phyloP scores from a whole-genome alignment of 1,140 invertebrate species.

The Pemphigus obesinymphae region DNA sequence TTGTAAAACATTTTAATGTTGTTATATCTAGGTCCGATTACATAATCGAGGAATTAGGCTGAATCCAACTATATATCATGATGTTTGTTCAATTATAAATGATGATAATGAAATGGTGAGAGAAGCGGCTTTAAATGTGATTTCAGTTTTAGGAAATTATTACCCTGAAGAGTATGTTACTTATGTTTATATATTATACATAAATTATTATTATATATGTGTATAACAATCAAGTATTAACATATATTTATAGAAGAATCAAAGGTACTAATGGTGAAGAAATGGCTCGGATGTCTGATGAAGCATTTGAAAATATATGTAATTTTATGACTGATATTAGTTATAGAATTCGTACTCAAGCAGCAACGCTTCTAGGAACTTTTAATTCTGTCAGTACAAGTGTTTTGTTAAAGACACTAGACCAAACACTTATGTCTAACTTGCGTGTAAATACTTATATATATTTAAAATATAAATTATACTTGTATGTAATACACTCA shows the following conservation, averaged over 20 bases:
- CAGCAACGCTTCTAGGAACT: slow-evolving; percentile 71
- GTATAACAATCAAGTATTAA: too few relatives aligned
- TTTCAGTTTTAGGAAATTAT: slow-evolving; percentile 77
- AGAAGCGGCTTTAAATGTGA: slow-evolving; percentile 75
- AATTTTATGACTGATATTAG: slow-evolving; percentile 89
- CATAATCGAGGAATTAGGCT: slow-evolving; percentile 75
- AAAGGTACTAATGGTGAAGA: slow-evolving; percentile 60
- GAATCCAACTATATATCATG: slow-evolving; percentile 71
- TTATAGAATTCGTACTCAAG: slow-evolving; percentile 72
- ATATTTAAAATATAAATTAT: not conserved
- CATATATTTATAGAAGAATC: slow-evolving; percentile 47
- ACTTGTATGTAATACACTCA: slow-evolving; percentile 44
- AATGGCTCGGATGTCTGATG: slow-evolving; percentile 83
- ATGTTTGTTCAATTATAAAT: slow-evolving; percentile 73
- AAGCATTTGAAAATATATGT: slow-evolving; percentile 94
- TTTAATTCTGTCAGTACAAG: slow-evolving; percentile 81
- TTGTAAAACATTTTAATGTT: not conserved
- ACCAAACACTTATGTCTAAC: slow-evolving; percentile 98
- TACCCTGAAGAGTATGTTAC: slow-evolving; percentile 76
- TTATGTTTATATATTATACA: not conserved
- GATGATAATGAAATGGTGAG: slow-evolving; percentile 95
- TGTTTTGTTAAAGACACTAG: slow-evolving; percentile 88
- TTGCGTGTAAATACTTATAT: slow-evolving; percentile 60
- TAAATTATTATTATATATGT: too few relatives aligned
- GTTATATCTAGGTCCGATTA: slow-evolving; percentile 54